A percentile compares a stretch with the other conserved stretches of the same genome.
Evolutionary conservation across 1,140 invertebrate genomes (phyloP).

Genomic region (Drosophila serrata): DNA sequence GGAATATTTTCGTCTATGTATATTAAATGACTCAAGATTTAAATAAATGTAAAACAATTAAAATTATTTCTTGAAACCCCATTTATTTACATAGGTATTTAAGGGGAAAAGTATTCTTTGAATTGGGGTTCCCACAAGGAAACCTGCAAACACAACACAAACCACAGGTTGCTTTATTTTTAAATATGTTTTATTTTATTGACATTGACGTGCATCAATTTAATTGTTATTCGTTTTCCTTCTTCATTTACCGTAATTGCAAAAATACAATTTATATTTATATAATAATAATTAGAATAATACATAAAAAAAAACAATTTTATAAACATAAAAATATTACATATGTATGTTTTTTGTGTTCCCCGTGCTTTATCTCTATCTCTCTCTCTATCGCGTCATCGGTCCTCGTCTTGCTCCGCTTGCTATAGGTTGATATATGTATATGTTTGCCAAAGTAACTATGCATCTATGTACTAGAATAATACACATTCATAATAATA

Average conservation of each 20-base stretch:
- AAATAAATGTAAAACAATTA: background rate
- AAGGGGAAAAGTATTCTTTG: too few species aligned
- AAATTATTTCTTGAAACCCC: too few species aligned
- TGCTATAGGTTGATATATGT: constrained; percentile 23
- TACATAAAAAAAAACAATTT: constrained; percentile 72
- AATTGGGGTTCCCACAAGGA: background rate
- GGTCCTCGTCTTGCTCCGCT: constrained; percentile 5
- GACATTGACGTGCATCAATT: constrained; percentile 79
- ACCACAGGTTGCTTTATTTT: constrained; percentile 47
- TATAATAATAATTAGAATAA: constrained; percentile 67
- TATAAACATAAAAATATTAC: constrained; percentile 80
- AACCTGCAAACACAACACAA: constrained; percentile 1
- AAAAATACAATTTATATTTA: constrained; percentile 79
- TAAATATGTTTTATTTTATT: constrained; percentile 74
- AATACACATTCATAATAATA: constrained; percentile 56
- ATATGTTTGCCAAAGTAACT: constrained; percentile 42
- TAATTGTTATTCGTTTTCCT: constrained; percentile 70
- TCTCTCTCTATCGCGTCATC: constrained; percentile 21
- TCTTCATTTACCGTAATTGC: constrained; percentile 57
- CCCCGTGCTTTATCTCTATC: constrained; percentile 30
- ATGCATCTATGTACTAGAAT: constrained; percentile 50
- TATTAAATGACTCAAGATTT: constrained; percentile 7
- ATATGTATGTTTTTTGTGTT: constrained; percentile 55
- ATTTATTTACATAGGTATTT: too few species aligned
- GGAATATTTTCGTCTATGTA: constrained; percentile 3